Conservation (phyloP, 2,888 invertebrate genomes). For the Cryptus viduatorius region DNA sequence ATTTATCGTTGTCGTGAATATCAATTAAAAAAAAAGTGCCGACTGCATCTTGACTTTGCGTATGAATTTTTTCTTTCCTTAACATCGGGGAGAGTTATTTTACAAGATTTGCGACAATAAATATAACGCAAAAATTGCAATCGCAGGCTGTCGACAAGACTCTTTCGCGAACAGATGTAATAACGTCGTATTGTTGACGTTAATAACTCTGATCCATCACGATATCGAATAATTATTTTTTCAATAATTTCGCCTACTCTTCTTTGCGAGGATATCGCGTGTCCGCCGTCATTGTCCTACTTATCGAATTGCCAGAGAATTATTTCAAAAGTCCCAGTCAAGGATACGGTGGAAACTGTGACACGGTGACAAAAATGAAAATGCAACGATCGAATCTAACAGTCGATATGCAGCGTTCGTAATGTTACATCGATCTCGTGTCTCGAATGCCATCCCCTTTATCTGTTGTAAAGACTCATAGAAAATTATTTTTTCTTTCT, state of each 20-base stretch:
- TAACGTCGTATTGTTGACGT: conserved; percentile 29
- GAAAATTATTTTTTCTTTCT: background rate
- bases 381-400: conserved; percentile 15
- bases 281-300: conserved; percentile 42
- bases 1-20: background rate
- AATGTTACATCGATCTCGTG: background rate
- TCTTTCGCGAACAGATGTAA: background rate
- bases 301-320: conserved; percentile 7
- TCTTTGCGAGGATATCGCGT: conserved; percentile 39
- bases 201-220: conserved; percentile 20
- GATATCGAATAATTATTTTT: conserved; percentile 10
- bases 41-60: conserved; percentile 29
- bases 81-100: too few species aligned
- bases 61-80: background rate
- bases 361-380: conserved; percentile 6
- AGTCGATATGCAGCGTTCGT: background rate
- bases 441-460: background rate
- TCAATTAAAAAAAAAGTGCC: background rate
- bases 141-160: background rate
- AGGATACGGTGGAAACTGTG: conserved; percentile 24
- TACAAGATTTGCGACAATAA: too few species aligned
- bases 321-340: conserved; percentile 35
- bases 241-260: background rate
- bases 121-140: too few species aligned
- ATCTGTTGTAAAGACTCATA: background rate